A percentile compares a stretch with the other conserved stretches of the same genome.
Evolutionary conservation across 1,140 invertebrate genomes (phyloP).

Genomic region (Papilio machaon): DNA sequence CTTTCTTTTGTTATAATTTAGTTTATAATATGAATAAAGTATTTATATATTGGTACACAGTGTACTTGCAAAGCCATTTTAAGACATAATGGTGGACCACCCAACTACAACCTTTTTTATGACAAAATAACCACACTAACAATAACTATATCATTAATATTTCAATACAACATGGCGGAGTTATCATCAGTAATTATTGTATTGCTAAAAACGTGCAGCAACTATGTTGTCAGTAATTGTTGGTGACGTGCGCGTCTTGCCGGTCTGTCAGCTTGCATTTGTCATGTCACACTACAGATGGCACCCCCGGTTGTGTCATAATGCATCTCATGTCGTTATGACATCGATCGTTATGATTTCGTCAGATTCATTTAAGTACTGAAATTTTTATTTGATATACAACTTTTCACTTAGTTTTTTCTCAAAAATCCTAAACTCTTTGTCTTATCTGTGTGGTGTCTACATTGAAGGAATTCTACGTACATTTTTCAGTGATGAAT

Average conservation of each 20-base stretch:
- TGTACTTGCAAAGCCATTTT: background rate
- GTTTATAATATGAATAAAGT: too few species aligned
- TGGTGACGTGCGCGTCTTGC: conserved; percentile 62
- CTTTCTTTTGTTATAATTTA: too few species aligned
- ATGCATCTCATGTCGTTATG: conserved; percentile 10
- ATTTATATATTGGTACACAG: too few species aligned
- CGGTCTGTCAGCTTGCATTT: conserved; percentile 56
- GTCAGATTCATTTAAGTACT: background rate
- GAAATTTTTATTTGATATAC: background rate
- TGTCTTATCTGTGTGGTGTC: background rate
- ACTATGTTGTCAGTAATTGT: conserved; percentile 53
- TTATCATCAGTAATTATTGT: conserved; percentile 46
- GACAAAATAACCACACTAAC: background rate
- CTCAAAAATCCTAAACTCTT: too few species aligned
- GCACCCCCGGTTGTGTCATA: conserved; percentile 43
- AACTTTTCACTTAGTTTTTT: background rate
- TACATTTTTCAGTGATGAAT: background rate
- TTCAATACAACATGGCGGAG: background rate
- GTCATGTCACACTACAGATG: conserved; percentile 37
- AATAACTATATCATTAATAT: background rate
- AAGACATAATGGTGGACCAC: background rate
- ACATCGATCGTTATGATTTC: background rate
- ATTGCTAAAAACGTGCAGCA: conserved; percentile 55
- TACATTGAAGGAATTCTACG: background rate
- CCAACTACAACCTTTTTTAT: background rate